Base-by-base conservation (phyloP, 2,888 invertebrate genomes). In the Rugalucina vietnamica region DNA sequence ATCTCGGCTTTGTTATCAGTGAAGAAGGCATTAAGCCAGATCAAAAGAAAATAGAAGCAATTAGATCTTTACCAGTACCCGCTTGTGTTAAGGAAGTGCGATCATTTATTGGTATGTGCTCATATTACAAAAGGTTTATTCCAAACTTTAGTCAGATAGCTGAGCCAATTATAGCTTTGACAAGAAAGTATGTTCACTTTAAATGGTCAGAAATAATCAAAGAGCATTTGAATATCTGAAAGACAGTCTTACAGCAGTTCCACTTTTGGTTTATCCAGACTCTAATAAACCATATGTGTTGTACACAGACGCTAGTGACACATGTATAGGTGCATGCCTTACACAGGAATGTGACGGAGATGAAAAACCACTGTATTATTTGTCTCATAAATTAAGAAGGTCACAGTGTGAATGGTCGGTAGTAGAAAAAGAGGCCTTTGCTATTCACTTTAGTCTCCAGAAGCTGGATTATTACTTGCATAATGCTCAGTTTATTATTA, bases 141-240 rank as follows among this genome's bases (percentile, higher is more conserved):
- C 82, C 81, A 21, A 81, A 82, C 29, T 85, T 86, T 49, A 77
- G 75, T 0, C 70, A 70, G 43, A 81, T 81, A 29, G 81, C 81
- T 43, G 76, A 81, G 29, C 79, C 75, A 14, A 60, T 85, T 24
- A 54, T 85, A 0, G 39, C 70, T 5, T 43, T 81, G 27, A 85
- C 76, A 0, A 77, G 73, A 43, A 85, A 85, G 57, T 29, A 81
- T 72, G 72, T 79, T 36, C 60, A 54, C 0, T 82, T 80, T 72
- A 82, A 79, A 14, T 82, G 79, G 80, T 72, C 82, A 3, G 60
- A 65, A 10, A 36, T 21, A 39, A 29, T 75, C 74, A 78, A 69
- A 69, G 57, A 12, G 81, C 81, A 21, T 88, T 88, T 81, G 69
- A 86, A 0, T 79, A 73, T 57, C 14, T 86, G 5, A 86, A 86